Conservation (phyloP, 2,797 vertebrate genomes). For the Heteromormyrus szaboi region DNA sequence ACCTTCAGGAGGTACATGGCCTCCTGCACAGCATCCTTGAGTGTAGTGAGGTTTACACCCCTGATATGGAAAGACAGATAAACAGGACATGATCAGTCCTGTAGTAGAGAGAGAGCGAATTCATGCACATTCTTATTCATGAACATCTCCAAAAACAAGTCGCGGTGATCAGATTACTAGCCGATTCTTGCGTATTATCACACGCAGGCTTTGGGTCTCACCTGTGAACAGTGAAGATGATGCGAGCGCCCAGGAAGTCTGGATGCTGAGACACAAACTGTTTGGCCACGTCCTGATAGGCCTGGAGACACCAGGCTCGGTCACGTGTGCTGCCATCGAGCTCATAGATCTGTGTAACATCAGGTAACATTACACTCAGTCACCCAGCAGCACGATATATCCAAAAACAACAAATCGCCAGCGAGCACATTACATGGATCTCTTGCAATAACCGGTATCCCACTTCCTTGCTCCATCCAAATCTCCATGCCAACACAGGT, state of each 20-base stretch:
- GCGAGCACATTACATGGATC: background rate
- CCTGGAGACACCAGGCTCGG: conserved; percentile 63
- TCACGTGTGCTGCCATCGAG: conserved; percentile 71
- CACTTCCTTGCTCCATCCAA: background rate
- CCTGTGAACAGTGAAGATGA: conserved; percentile 77
- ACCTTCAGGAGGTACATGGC: conserved; percentile 62
- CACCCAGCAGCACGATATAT: background rate
- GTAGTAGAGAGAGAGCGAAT: background rate
- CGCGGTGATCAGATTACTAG: background rate
- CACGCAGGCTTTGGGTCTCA: conserved; percentile 33
- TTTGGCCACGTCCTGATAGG: conserved; percentile 64
- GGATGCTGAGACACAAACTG: conserved; percentile 66
- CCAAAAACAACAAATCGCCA: background rate
- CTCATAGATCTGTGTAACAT: conserved; percentile 71
- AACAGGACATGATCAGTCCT: too few species aligned
- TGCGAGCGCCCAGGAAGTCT: conserved; percentile 73
- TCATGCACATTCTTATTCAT: background rate
- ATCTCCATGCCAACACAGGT: background rate
- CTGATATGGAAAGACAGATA: conserved; percentile 48
- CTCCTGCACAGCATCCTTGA: conserved; percentile 52
- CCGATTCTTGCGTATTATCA: background rate
- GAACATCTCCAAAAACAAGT: background rate
- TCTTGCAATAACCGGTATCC: background rate
- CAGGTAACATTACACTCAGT: background rate
- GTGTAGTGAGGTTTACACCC: conserved; percentile 49